Conservation (phyloP, 2,113 vertebrate species). For the Gracilinanus agilis region DNA sequence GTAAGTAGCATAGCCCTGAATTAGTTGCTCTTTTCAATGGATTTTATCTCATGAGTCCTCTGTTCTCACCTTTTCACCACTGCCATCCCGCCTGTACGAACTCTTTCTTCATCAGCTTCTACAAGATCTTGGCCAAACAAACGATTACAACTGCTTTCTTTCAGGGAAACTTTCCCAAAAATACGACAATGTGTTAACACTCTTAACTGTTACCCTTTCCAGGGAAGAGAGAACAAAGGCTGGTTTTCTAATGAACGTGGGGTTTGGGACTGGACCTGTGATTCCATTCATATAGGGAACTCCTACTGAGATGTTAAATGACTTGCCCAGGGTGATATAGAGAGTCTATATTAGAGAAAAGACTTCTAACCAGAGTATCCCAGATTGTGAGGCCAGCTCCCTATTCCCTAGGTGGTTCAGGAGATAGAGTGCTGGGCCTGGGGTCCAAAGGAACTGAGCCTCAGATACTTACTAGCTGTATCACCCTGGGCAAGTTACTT, state of each 20-base stretch:
- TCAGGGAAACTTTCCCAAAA: too few species aligned
- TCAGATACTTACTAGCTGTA: too few species aligned
- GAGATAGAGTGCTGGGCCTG: too few species aligned
- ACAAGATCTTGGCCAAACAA: not conserved
- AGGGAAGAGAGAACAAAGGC: not conserved
- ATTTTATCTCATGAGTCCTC: not conserved
- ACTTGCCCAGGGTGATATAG: not conserved
- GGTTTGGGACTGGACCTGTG: too few species aligned
- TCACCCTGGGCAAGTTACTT: too few species aligned
- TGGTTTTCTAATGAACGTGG: not conserved
- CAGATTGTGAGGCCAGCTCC: not conserved
- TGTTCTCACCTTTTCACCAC: not conserved
- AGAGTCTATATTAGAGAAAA: not conserved
- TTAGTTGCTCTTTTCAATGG: conserved; percentile 5
- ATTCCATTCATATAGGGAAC: not conserved
- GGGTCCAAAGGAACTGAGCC: too few species aligned
- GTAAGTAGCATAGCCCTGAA: not conserved
- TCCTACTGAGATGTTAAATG: not conserved
- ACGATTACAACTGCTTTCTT: too few species aligned
- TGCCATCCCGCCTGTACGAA: not conserved
- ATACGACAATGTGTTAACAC: too few species aligned
- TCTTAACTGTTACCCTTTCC: not conserved
- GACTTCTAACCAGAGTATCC: not conserved
- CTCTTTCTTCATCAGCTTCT: not conserved
- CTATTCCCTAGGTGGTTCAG: not conserved